phyloP scores from a whole-genome alignment of 1,140 invertebrate species.

The Bursaphelenchus mucronatus region DNA sequence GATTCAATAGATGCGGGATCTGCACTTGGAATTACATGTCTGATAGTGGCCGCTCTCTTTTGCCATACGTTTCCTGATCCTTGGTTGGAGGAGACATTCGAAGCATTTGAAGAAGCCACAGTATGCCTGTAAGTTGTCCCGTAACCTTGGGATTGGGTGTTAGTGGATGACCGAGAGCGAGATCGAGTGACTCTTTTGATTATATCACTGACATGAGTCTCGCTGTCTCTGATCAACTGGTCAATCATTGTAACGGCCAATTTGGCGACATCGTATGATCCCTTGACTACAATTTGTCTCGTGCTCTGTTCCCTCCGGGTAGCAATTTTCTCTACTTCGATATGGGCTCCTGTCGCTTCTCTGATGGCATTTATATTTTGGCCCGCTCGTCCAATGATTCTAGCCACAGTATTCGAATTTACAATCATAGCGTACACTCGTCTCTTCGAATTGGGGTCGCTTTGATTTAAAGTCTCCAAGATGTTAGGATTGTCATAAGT shows the following conservation, averaged over 20 bases:
- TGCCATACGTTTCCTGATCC: too few species aligned
- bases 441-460: constrained; percentile 10
- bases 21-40: too few species aligned
- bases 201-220: constrained; percentile 46
- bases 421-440: constrained; percentile 19
- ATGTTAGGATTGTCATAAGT: background rate
- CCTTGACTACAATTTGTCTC: constrained; percentile 50
- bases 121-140: background rate
- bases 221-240: constrained; percentile 44
- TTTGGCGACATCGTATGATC: constrained; percentile 46
- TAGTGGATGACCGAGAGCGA: constrained; percentile 4
- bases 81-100: background rate
- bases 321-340: constrained; percentile 51
- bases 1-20: too few species aligned
- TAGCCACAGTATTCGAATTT: constrained; percentile 30
- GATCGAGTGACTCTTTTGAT: constrained; percentile 33
- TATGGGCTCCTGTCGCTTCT: constrained; percentile 53
- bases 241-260: constrained; percentile 56
- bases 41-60: too few species aligned
- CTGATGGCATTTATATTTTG: constrained; percentile 56
- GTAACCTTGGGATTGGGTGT: constrained; percentile 10
- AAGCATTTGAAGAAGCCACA: constrained; percentile 15
- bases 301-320: constrained; percentile 44
- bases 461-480: background rate
- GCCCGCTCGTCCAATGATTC: constrained; percentile 43